These are phyloP conservation scores for Petrolisthes manimaculis DNA, from an alignment of 2,888 invertebrate genomes.

Conservation along the genomic window DNA sequence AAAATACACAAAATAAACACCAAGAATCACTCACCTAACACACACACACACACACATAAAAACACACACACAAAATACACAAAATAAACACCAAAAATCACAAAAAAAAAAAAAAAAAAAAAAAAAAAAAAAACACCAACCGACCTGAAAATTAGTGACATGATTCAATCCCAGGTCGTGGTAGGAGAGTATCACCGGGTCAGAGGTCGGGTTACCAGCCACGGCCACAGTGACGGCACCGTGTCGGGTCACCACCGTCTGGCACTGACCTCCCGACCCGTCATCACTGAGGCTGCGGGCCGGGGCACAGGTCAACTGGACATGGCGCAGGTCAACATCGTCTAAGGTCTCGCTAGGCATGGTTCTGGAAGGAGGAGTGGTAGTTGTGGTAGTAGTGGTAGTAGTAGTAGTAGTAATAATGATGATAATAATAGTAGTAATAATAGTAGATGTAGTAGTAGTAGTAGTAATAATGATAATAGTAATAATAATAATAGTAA, in stretches of 20 bases:
- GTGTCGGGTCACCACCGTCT: slow-evolving; percentile 78
- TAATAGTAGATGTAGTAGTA: not conserved
- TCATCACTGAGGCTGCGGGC: slow-evolving; percentile 76
- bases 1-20: too few relatives aligned
- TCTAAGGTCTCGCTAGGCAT: slow-evolving; percentile 84
- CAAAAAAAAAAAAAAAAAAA: too few relatives aligned
- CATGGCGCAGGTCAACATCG: slow-evolving; percentile 90
- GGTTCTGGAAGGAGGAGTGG: slow-evolving; percentile 78
- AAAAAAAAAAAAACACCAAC: not conserved
- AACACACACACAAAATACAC: too few relatives aligned
- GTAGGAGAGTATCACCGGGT: slow-evolving; percentile 95
- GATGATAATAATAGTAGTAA: not conserved
- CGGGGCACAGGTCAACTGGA: slow-evolving; percentile 86
- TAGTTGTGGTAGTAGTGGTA: too few relatives aligned
- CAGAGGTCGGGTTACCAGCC: slow-evolving; percentile 87
- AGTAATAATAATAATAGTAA: too few relatives aligned
- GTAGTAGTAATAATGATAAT: not conserved
- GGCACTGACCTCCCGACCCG: slow-evolving; percentile 74
- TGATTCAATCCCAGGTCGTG: slow-evolving; percentile 96
- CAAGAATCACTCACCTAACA: too few relatives aligned
- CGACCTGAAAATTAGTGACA: slow-evolving; percentile 64
- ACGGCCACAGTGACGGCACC: slow-evolving; percentile 82
- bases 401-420: not conserved
- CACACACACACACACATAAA: too few relatives aligned
- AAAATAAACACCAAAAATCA: too few relatives aligned